Base-by-base conservation (phyloP, 37 sponge, comb jelly and placozoan genomes). In the Aplysina aerophoba region DNA sequence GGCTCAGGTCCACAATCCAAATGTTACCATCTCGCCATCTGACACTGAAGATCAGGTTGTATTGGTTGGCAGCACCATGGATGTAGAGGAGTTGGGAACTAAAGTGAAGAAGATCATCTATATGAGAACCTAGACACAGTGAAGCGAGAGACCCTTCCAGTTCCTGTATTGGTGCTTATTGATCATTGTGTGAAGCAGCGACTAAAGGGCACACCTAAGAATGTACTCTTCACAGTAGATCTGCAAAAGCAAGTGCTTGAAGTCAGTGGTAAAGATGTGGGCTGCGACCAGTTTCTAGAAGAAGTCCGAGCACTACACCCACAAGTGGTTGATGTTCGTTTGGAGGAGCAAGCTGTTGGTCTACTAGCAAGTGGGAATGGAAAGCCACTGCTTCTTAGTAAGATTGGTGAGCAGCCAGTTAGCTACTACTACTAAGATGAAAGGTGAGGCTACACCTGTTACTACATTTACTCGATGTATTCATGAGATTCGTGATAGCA, bases 401-500 rank as follows among this genome's bases (percentile, higher is more conserved):
- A 71, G 73, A 36, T 71, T 21, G 2, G 37, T 35, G 31, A 71
- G 28, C 33, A 71, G 33, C 73, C 73, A 35, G 12, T 71, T 35
- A 5, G 73, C 6, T 12, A 71, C 73, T 71, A 35, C 73, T 71
- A 75, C 41, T 15, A 40, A 31, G 41, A 24, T 75, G n/a, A 36
- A 75, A 40, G 78, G 78, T 22, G 78, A 75, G 41, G 25, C 30
- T 41, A 5, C 78, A 11, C 78, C 78, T 1, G 53, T 75, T 1
- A 75, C 8, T 39, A 14, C 1, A 3, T 41, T 75, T 36, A n/a
- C 53, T 24, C 14, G 24, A 4, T 17, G 24, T 6, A 36, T 75
- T 20, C 20, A 75, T 25, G 17, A 17, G 54, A 21, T 75, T 17
- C 33, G 78, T 22, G 53, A 75, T 24, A 3, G 25, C 6, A 41